Conservation (phyloP, 1,140 invertebrate genomes). For the Caenorhabditis elegans region DNA sequence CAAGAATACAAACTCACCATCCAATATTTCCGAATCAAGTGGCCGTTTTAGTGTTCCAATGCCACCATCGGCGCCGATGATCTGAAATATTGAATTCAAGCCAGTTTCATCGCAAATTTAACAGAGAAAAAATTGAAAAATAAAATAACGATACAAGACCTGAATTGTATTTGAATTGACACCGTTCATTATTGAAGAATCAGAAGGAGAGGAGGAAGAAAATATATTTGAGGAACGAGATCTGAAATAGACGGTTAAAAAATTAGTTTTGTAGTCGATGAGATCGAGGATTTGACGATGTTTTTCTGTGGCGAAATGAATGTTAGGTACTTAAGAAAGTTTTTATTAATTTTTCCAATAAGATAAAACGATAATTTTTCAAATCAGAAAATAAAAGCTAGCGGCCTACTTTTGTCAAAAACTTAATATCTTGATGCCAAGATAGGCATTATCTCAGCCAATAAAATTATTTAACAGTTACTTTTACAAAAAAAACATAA, state of each 20-base stretch:
- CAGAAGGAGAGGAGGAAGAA: conserved; percentile 14
- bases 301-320: neutral
- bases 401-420: too few species aligned
- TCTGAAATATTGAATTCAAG: neutral
- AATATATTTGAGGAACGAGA: neutral
- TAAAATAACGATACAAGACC: neutral
- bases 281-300: neutral
- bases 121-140: neutral
- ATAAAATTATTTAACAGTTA: too few species aligned
- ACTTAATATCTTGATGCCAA: too few species aligned
- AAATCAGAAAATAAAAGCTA: too few species aligned
- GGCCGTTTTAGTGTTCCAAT: neutral
- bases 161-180: conserved; percentile 17
- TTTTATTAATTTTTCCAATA: too few species aligned
- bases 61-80: neutral
- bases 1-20: neutral
- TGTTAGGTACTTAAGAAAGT: too few species aligned
- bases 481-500: neutral
- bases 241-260: neutral
- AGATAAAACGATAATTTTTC: too few species aligned
- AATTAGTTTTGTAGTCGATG: neutral
- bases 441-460: too few species aligned
- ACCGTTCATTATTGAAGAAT: conserved; percentile 11
- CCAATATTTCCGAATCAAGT: neutral
- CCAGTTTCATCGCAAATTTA: neutral